Evolutionary conservation across 2,797 vertebrate genomes (phyloP).

Genomic region (Phrynocephalus guinanensis): DNA sequence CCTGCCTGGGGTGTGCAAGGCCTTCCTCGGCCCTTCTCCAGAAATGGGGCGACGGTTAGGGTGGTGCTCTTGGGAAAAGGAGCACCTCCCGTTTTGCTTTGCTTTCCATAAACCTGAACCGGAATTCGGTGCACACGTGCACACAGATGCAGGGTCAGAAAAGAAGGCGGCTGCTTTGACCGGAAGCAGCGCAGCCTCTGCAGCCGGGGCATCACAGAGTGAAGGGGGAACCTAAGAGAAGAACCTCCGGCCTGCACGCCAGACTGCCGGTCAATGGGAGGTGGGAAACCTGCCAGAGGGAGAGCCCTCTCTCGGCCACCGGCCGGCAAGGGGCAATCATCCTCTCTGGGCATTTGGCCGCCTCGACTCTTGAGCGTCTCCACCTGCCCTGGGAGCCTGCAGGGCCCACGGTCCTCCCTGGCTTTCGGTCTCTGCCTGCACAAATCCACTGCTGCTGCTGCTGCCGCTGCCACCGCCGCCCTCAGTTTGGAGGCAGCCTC

Average conservation of each 20-base stretch:
- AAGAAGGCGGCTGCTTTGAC: not conserved
- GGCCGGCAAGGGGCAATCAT: not conserved
- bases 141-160: too few relatives aligned
- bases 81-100: too few relatives aligned
- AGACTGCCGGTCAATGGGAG: not conserved
- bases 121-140: not conserved
- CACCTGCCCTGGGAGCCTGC: not conserved
- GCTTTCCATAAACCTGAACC: not conserved
- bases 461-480: not conserved
- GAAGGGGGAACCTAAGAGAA: not conserved
- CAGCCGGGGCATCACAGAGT: not conserved
- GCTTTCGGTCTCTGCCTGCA: not conserved
- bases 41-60: too few relatives aligned
- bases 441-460: not conserved
- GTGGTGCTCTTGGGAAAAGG: not conserved
- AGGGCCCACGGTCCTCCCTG: not conserved
- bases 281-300: not conserved
- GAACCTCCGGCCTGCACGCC: too few relatives aligned
- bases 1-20: too few relatives aligned
- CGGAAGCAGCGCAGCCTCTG: not conserved
- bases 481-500: too few relatives aligned
- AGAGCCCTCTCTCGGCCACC: not conserved
- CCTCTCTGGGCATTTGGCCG: not conserved
- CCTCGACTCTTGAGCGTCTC: not conserved
- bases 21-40: too few relatives aligned